Evolutionary conservation across 2,113 vertebrate species (phyloP), one percentile per base, ranked within the genome.

Genomic region (Pedionomus torquatus): DNA sequence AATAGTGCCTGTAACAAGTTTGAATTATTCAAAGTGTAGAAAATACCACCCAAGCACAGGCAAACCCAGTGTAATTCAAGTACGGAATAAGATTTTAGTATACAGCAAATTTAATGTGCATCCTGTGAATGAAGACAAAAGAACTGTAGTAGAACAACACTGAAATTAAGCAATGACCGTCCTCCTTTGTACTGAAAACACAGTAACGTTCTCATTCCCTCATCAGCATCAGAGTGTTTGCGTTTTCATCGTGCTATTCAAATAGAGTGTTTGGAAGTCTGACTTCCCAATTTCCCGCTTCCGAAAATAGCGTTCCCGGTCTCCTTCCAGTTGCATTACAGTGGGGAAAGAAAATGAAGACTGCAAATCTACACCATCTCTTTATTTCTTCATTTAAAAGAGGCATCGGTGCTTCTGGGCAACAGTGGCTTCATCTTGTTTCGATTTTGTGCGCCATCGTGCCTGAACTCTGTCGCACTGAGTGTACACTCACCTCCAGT

Each of bases 21-120:
- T 93, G 75, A 76, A 80, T 88, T 93, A 92, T 79, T 77, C 54
- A 33, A 91, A 97, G 87, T 95, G 71, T 93, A 94, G 90, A 97
- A 97, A 97, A 87, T 89, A 57, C 78, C 76, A 94, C 69, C 68
- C 84, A 69, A 77, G 69, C 87, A 90, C 89, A 96, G 76, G 94
- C 75, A 86, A 90, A 93, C 75, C 14, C 83, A 95, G 65, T 74
- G 33, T 89, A 78, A 83, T 89, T 92, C 90, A 81, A 95, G 83
- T 92, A 83, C 82, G 57, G 48, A 95, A 4, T 83, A 95, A 81
- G 58, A 84, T 90, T 81, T 72, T 88, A 90, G 44, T 48, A 49
- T 82, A 81, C 72, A 70, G 41, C 41, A 94, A 68, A 91, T 63
- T 86, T 54, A n/a, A 76, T 61, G 46, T 88, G 69, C 90, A 89